Conservation (phyloP, 2,113 vertebrate species). For the Ophiodon elongatus region DNA sequence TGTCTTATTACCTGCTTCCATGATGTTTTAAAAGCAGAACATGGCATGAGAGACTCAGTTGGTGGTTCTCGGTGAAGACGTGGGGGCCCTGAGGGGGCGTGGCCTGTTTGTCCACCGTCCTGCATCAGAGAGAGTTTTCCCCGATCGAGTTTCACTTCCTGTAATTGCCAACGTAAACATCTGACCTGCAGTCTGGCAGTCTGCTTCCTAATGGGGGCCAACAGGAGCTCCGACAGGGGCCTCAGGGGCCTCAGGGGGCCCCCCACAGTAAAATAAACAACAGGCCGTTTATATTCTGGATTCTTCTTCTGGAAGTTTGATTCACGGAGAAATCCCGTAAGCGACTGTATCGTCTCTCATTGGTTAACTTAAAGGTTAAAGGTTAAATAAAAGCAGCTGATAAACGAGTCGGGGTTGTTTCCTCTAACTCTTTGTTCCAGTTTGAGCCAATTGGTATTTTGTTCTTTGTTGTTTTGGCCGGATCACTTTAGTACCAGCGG, state of each 20-base stretch:
- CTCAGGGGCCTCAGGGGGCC: conserved; percentile 1
- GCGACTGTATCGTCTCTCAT: too few species aligned
- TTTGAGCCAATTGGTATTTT: too few species aligned
- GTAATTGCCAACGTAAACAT: conserved; percentile 46
- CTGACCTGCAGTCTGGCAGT: conserved; percentile 3
- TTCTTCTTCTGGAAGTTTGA: neutral
- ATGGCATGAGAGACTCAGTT: too few species aligned
- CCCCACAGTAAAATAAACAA: conserved; percentile 40
- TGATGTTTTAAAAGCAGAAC: neutral
- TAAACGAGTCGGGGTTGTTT: too few species aligned
- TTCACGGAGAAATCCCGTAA: too few species aligned
- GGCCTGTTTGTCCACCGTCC: neutral
- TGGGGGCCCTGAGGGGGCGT: neutral
- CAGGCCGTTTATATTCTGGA: neutral
- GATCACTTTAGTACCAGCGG: too few species aligned
- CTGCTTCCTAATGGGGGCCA: conserved; percentile 9
- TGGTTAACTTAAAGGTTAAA: too few species aligned
- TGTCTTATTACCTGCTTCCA: neutral
- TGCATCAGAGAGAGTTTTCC: conserved; percentile 8
- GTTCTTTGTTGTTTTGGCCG: too few species aligned
- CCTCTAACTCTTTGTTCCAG: too few species aligned
- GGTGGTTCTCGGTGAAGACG: neutral
- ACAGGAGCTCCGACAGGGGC: conserved; percentile 26
- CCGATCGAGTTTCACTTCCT: conserved; percentile 51
- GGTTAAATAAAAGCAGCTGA: too few species aligned